phyloP scores from a whole-genome alignment of 92 coral and sea anemone genomes.

The Epizoanthus illoricatus region DNA sequence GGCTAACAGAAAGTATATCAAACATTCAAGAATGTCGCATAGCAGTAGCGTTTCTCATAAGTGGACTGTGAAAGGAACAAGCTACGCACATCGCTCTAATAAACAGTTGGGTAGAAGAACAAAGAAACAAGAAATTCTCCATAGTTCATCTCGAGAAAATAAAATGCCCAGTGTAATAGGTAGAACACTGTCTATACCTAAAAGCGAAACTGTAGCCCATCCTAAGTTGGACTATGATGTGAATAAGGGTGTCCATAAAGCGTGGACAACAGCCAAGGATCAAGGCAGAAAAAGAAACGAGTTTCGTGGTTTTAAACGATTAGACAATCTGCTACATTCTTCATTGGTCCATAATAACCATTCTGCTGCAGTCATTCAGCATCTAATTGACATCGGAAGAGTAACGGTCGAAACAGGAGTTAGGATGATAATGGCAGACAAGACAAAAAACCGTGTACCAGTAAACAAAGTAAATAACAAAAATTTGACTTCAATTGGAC shows the following conservation, averaged over 20 bases:
- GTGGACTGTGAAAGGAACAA: not conserved
- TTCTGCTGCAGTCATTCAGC: conserved; percentile 66
- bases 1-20: not conserved
- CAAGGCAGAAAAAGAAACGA: not conserved
- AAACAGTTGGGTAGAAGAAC: not conserved
- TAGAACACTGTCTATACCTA: not conserved
- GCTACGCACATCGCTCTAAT: not conserved
- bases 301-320: conserved; percentile 45
- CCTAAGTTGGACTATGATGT: not conserved
- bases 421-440: conserved; percentile 54
- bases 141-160: not conserved
- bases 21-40: not conserved
- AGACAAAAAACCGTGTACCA: not conserved
- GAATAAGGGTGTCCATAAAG: not conserved
- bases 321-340: conserved; percentile 61
- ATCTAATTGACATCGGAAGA: conserved; percentile 81
- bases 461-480: not conserved
- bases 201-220: not conserved
- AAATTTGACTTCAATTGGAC: conserved; percentile 55
- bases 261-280: not conserved
- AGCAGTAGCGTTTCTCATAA: not conserved
- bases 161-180: not conserved
- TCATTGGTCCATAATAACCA: conserved; percentile 67
- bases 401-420: conserved; percentile 81
- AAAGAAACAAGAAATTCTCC: not conserved